These are phyloP conservation scores for Nycticorax nycticorax DNA, from an alignment of 2,113 vertebrate genomes.

Conservation along the genomic window DNA sequence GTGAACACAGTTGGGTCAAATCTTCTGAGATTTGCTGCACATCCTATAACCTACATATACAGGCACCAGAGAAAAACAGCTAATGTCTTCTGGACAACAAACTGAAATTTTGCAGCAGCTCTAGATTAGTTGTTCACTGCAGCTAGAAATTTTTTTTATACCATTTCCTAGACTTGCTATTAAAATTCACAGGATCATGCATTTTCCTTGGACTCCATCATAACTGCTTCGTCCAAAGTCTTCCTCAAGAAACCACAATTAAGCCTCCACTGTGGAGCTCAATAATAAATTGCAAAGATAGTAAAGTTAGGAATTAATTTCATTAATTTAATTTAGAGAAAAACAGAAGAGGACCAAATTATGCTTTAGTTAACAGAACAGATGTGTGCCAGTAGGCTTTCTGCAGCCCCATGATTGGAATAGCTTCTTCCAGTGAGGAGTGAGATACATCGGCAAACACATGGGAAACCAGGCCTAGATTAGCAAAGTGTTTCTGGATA, in stretches of 20 bases:
- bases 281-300: not conserved
- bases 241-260: not conserved
- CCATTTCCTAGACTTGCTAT: not conserved
- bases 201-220: not conserved
- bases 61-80: not conserved
- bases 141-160: not conserved
- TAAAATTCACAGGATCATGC: not conserved
- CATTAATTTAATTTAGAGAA: not conserved
- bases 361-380: not conserved
- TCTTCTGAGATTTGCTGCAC: not conserved
- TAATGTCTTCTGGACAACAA: not conserved
- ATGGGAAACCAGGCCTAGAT: not conserved
- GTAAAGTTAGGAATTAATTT: not conserved
- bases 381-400: not conserved
- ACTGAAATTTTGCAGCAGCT: not conserved
- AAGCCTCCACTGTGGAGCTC: not conserved
- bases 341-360: not conserved
- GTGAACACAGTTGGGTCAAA: not conserved
- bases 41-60: not conserved
- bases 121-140: not conserved
- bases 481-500: not conserved
- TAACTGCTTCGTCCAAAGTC: not conserved
- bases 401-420: not conserved
- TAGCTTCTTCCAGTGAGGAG: not conserved
- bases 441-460: not conserved